Conservation (phyloP, 2,797 vertebrate species). For the Ctenosaura bakeri region DNA sequence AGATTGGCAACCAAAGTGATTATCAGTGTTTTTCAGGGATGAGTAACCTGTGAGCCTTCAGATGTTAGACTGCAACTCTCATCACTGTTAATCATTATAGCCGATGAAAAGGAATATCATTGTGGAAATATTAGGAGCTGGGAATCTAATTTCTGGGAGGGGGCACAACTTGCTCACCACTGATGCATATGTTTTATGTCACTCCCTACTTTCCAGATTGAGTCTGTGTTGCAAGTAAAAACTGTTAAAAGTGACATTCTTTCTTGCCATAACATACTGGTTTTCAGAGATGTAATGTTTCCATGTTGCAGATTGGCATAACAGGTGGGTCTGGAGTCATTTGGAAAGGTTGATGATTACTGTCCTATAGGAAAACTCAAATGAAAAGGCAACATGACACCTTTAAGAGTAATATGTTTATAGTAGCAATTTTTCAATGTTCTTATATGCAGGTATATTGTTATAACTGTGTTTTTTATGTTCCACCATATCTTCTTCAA, state of each 20-base stretch:
- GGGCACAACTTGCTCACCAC: no score
- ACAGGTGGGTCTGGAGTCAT: not conserved
- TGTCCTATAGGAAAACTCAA: not conserved
- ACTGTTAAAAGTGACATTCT: not conserved
- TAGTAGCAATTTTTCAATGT: not conserved
- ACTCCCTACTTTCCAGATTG: not conserved
- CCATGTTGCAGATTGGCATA: not conserved
- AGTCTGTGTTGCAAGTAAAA: not conserved
- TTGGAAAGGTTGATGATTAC: not conserved
- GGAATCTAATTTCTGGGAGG: no score
- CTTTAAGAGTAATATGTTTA: not conserved
- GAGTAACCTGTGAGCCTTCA: no score
- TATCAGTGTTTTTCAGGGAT: no score
- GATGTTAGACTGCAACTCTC: no score
- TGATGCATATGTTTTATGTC: not conserved
- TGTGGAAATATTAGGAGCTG: no score
- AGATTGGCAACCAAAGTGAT: not conserved
- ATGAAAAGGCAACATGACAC: no score
- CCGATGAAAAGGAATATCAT: no score
- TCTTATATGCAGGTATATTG: not conserved
- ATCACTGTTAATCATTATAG: no score
- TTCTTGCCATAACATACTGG: not conserved
- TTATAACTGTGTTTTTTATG: not conserved
- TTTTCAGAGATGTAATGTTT: not conserved
- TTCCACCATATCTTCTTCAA: no score